These are phyloP conservation scores for Microchirus variegatus DNA, from an alignment of 2,797 vertebrate genomes.

Conservation along the genomic window DNA sequence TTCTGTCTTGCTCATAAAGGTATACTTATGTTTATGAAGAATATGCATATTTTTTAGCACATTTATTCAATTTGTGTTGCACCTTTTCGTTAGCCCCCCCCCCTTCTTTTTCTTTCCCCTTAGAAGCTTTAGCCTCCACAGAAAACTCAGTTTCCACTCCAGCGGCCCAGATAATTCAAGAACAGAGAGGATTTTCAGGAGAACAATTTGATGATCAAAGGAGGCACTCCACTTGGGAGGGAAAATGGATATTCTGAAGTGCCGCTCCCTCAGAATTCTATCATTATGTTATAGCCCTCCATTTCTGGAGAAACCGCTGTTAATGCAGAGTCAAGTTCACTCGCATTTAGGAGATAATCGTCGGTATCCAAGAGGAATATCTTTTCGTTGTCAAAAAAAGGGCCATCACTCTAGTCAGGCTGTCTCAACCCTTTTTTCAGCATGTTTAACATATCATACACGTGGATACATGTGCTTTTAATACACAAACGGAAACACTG, in stretches of 20 bases:
- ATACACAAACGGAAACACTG: conserved; percentile 20
- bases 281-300: conserved; percentile 61
- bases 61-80: conserved; percentile 63
- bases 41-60: conserved; percentile 34
- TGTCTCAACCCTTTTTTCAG: neutral
- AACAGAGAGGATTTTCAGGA: conserved; percentile 74
- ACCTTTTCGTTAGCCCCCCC: conserved; percentile 59
- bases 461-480: conserved; percentile 23
- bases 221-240: conserved; percentile 63
- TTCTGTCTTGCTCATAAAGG: conserved; percentile 6
- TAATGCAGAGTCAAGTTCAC: conserved; percentile 52
- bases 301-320: conserved; percentile 33
- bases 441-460: neutral
- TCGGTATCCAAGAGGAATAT: conserved; percentile 22
- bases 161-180: conserved; percentile 76
- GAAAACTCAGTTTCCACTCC: conserved; percentile 77
- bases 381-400: conserved; percentile 5
- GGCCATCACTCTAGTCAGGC: neutral
- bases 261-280: conserved; percentile 44
- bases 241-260: conserved; percentile 60
- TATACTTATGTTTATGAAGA: neutral
- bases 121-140: conserved; percentile 63
- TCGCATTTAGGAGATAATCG: conserved; percentile 46
- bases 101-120: conserved; percentile 42
- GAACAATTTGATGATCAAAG: conserved; percentile 82